Evolutionary conservation across 2,797 vertebrate species (phyloP), one percentile per base, ranked within the genome.

Genomic region (Neosilurus mollespiculum): DNA sequence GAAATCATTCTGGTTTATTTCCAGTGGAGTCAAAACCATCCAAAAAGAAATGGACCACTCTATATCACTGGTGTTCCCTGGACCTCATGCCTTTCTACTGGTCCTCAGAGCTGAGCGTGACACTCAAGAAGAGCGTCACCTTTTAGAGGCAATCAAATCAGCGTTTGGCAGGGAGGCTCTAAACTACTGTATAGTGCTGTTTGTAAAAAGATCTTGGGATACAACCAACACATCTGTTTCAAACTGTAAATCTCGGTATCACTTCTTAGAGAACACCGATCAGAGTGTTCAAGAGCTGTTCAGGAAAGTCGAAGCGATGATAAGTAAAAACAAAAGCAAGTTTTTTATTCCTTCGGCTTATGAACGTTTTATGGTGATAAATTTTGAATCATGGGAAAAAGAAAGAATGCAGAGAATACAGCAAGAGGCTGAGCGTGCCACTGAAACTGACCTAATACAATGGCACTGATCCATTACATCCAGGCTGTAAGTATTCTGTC

Each of bases 61-160:
- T 62, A 9, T 69, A 24, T 43, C 56, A 0, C 8, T 67, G 37
- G 10, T 67, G 30, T 84, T 77, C 58, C 84, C 79, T 0, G 84
- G 84, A 0, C 84, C 80, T 77, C 84, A 85, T 78, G 73, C 71
- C 1, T 85, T 81, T 65, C 79, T 85, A 12, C 15, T 85, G 37
- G 26, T 85, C 24, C 61, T 43, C 15, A 49, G 9, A 9, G 9
- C 0, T 20, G 14, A 7, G 30, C 30, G 2, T 30, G 30, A 30
- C 20, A 56, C 73, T 58, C 22, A 16, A 0, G 71, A 9, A 71
- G 80, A 81, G 49, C 9, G 43, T 37, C 34, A 64, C 2, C 80
- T 81, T 53, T 81, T 85, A 81, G 2, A 20, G 1, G 80, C 79
- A n/a, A 43, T 85, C 1, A 16, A 14, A 20, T 18, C 80, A 0